phyloP scores from a whole-genome alignment of 35 echinoderm and acorn worm species.

The Ophiothrix spiculata region DNA sequence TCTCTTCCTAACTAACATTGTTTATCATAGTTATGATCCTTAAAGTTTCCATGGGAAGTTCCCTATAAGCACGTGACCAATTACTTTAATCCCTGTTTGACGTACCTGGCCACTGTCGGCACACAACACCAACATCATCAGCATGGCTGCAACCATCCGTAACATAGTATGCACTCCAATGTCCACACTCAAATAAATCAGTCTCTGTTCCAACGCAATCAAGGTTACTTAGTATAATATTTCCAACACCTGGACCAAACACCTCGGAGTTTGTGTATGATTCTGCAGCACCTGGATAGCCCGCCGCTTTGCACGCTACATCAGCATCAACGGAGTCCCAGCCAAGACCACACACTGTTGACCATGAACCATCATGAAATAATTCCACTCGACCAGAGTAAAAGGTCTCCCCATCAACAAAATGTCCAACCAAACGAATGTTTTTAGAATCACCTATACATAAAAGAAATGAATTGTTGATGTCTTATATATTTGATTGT shows the following conservation, averaged over 20 bases:
- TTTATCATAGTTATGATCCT: too few species aligned
- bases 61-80: too few species aligned
- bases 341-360: background rate
- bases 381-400: background rate
- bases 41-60: too few species aligned
- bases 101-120: background rate
- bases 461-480: too few species aligned
- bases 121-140: background rate
- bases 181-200: background rate
- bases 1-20: too few species aligned
- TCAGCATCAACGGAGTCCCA: background rate
- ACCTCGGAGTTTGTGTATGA: background rate
- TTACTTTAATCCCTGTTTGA: too few species aligned
- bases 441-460: background rate
- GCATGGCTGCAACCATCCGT: background rate
- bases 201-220: background rate
- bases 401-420: background rate
- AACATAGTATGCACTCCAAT: background rate
- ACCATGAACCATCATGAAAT: background rate
- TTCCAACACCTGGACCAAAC: background rate
- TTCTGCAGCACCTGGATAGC: background rate
- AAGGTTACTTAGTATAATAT: background rate
- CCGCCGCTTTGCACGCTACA: background rate
- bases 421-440: background rate
- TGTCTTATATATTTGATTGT: too few species aligned